Evolutionary conservation across 2,113 vertebrate genomes (phyloP).

Genomic region (Nothoprocta perdicaria): DNA sequence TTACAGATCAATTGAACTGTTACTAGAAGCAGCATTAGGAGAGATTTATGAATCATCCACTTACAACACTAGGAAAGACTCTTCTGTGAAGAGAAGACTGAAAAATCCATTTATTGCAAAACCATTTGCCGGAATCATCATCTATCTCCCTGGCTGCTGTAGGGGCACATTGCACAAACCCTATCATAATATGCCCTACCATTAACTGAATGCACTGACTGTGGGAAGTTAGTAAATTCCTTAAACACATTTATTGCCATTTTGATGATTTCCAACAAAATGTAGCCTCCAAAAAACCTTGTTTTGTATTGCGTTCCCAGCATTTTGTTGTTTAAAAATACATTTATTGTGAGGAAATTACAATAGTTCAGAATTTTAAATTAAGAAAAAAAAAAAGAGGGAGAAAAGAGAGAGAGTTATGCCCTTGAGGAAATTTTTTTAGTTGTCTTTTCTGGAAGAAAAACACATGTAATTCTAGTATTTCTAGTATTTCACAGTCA

Average conservation of each 20-base stretch:
- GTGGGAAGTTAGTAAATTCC: neutral
- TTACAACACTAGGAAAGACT: conserved; percentile 37
- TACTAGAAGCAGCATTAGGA: conserved; percentile 39
- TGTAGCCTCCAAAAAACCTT: neutral
- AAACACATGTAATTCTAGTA: neutral
- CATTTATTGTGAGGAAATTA: neutral
- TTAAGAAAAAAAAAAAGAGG: neutral
- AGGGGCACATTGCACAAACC: neutral
- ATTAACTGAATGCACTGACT: neutral
- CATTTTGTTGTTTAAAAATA: neutral
- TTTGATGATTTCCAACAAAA: neutral
- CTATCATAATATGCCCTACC: rapidly evolving
- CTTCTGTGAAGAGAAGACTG: conserved; percentile 25
- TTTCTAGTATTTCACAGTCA: neutral
- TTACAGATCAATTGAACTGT: conserved; percentile 54
- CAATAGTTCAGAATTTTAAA: neutral
- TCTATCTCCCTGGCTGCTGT: neutral
- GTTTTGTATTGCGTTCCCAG: neutral
- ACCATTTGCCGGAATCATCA: conserved; percentile 9
- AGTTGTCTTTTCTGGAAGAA: neutral
- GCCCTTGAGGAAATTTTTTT: neutral
- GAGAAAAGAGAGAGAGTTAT: neutral
- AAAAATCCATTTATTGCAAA: conserved; percentile 69
- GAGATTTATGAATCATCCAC: conserved; percentile 53
- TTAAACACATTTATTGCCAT: neutral